A percentile compares a stretch with the other conserved stretches of the same genome.
These are phyloP conservation scores for Mus spicilegus DNA, from an alignment of 2,113 vertebrate species.

Conservation along the genomic window DNA sequence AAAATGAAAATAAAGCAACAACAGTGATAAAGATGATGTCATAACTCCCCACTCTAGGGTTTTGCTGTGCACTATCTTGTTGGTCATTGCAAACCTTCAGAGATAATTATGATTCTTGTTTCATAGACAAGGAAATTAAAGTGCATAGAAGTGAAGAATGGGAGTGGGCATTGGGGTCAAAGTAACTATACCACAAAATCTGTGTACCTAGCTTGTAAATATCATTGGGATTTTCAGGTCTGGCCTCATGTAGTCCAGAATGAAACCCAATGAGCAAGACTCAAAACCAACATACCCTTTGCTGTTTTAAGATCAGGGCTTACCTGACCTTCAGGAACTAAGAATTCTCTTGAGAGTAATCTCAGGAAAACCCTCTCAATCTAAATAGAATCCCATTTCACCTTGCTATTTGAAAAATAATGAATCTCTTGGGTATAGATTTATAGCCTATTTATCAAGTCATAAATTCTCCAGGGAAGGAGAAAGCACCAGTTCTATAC, in stretches of 20 bases:
- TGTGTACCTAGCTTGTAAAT: not conserved
- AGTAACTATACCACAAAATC: not conserved
- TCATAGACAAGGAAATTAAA: constrained; percentile 6
- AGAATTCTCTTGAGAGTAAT: not conserved
- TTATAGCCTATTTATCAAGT: not conserved
- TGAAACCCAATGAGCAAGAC: not conserved
- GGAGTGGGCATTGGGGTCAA: not conserved
- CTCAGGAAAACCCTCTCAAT: not conserved
- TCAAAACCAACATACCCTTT: not conserved
- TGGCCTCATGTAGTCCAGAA: not conserved
- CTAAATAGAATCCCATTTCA: not conserved
- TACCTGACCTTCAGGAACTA: not conserved
- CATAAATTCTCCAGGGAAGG: not conserved
- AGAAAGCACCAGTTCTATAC: not conserved
- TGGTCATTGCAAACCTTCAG: not conserved
- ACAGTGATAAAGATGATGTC: not conserved
- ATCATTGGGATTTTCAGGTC: not conserved
- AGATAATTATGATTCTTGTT: not conserved
- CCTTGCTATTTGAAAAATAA: constrained; percentile 5
- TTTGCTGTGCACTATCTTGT: not conserved
- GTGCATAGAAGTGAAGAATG: not conserved
- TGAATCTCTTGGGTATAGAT: not conserved
- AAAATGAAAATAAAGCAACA: not conserved
- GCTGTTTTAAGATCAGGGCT: not conserved
- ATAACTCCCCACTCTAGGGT: not conserved